Conservation (phyloP, 2,113 vertebrate genomes). For the Lanius collurio region DNA sequence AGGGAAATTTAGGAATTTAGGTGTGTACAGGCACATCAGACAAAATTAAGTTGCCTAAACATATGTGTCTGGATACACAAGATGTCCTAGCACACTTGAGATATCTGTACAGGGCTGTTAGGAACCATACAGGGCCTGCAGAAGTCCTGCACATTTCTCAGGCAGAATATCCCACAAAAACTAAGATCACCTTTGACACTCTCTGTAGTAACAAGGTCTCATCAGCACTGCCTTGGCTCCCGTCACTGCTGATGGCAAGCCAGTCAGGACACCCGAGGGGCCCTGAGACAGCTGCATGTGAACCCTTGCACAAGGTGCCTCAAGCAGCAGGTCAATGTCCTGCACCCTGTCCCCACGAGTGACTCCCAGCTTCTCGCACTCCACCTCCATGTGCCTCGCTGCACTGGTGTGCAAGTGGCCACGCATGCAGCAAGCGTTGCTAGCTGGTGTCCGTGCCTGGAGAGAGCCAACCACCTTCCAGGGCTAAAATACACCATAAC, state of each 20-base stretch:
- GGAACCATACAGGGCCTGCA: background rate
- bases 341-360: background rate
- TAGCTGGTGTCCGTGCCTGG: background rate
- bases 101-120: background rate
- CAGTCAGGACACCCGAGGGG: background rate
- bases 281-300: background rate
- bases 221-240: background rate
- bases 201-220: accelerated
- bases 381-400: accelerated
- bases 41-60: background rate
- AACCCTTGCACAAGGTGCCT: background rate
- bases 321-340: background rate
- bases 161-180: background rate
- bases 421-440: background rate
- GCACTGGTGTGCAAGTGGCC: background rate
- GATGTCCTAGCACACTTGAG: background rate
- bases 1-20: background rate
- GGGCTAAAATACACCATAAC: background rate
- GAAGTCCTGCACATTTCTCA: background rate
- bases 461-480: background rate
- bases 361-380: background rate
- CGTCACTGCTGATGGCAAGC: background rate
- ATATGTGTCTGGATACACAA: background rate
- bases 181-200: background rate
- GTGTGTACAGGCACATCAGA: background rate